Evolutionary conservation across 2,113 vertebrate species (phyloP).

Genomic region (Cyphomyrus plagiostoma): DNA sequence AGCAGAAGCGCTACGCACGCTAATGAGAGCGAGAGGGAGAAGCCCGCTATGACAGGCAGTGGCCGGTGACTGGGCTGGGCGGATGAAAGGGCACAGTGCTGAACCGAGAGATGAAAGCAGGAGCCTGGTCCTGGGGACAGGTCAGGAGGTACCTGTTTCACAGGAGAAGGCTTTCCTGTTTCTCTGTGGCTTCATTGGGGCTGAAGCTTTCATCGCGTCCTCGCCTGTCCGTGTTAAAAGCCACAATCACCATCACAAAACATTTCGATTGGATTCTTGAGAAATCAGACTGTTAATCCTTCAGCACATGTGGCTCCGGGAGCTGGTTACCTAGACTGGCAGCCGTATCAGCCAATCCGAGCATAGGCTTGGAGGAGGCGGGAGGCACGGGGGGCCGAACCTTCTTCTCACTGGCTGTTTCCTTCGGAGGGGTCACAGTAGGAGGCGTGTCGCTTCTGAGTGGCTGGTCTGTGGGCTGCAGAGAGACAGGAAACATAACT

Average conservation of each 20-base stretch:
- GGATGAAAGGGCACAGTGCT: not conserved
- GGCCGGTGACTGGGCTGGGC: not conserved
- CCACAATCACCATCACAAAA: not conserved
- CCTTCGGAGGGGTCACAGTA: constrained; percentile 54
- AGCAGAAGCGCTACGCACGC: not conserved
- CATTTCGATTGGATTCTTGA: not conserved
- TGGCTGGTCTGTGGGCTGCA: constrained; percentile 41
- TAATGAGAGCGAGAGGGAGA: not conserved
- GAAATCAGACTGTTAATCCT: not conserved
- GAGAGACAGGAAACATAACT: not conserved
- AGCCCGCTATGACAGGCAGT: not conserved
- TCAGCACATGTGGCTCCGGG: not conserved
- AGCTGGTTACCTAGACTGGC: constrained; percentile 56
- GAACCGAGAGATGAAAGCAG: not conserved
- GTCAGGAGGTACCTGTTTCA: constrained; percentile 52
- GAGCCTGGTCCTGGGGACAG: not conserved
- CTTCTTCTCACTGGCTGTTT: constrained; percentile 48
- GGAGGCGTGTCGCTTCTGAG: constrained; percentile 42
- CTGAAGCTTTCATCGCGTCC: constrained; percentile 50
- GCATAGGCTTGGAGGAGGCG: constrained; percentile 40
- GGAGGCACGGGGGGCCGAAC: constrained; percentile 54
- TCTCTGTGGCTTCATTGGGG: constrained; percentile 56
- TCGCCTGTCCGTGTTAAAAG: constrained; percentile 41
- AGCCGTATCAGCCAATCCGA: constrained; percentile 51
- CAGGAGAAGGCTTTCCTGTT: constrained; percentile 61